Evolutionary conservation across 2,113 vertebrate species (phyloP).

Genomic region (Ptilorrhoa leucosticta): DNA sequence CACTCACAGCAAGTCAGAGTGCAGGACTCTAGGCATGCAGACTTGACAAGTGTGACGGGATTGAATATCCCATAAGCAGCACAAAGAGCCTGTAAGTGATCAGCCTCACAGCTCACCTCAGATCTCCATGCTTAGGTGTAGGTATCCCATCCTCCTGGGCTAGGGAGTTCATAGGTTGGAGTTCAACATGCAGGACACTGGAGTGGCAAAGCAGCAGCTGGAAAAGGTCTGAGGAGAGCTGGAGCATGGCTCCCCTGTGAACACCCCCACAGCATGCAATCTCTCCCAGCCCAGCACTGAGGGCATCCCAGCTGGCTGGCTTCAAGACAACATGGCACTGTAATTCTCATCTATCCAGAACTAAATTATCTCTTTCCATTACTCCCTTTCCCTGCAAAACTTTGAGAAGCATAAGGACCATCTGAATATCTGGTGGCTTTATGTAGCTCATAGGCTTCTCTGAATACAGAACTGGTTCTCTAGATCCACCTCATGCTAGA

Average conservation of each 20-base stretch:
- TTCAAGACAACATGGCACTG: neutral
- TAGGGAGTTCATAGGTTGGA: neutral
- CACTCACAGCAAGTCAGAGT: neutral
- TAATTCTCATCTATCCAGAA: neutral
- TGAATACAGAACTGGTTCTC: neutral
- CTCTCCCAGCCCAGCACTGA: neutral
- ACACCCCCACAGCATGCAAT: neutral
- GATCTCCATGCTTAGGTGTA: neutral
- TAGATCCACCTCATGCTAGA: neutral
- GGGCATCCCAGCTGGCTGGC: neutral
- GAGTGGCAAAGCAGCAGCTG: neutral
- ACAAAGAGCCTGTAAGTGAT: neutral
- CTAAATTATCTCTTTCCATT: neutral
- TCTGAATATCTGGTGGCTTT: neutral
- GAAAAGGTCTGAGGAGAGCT: neutral
- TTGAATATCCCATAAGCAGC: neutral
- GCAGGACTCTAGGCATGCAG: neutral
- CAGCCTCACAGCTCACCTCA: neutral
- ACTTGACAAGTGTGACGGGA: neutral
- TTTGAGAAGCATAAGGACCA: neutral
- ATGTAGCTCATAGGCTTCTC: neutral
- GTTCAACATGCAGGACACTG: neutral
- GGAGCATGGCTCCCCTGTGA: neutral
- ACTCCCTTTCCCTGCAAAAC: neutral
- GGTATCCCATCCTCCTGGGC: neutral